Percentiles rank a stretch among this genome's conserved stretches.
These are phyloP conservation scores for Cinclus cinclus DNA, from an alignment of 2,113 vertebrate species.

Conservation along the genomic window DNA sequence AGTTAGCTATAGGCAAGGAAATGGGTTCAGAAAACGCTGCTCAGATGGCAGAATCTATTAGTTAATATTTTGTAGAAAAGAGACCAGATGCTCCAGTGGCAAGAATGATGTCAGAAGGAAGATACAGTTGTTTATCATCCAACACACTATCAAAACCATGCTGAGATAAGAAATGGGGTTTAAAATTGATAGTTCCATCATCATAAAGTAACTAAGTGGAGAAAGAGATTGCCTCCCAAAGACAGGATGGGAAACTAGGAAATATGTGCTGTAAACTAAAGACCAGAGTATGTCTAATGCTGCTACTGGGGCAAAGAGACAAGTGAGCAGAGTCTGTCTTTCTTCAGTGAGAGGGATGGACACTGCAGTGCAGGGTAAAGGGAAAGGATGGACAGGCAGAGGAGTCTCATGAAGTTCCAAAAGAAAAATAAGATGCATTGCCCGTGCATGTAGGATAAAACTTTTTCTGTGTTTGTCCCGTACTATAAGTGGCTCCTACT, in stretches of 20 bases:
- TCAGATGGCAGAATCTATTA: background rate
- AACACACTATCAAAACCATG: background rate
- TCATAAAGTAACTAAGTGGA: background rate
- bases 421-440: background rate
- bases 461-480: background rate
- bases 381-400: background rate
- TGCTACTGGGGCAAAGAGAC: background rate
- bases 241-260: background rate
- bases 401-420: background rate
- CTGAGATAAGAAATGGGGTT: background rate
- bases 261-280: background rate
- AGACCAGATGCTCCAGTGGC: background rate
- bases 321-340: background rate
- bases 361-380: background rate
- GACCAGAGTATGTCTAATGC: background rate
- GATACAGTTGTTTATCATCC: background rate
- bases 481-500: background rate
- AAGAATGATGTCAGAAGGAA: background rate
- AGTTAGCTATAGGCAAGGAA: background rate
- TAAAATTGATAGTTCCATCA: background rate
- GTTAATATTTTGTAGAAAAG: background rate
- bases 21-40: background rate
- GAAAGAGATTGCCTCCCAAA: background rate
- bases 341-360: background rate
- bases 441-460: rapidly evolving